Conservation (phyloP, 2,888 invertebrate genomes). For the Lumbricus terrestris region DNA sequence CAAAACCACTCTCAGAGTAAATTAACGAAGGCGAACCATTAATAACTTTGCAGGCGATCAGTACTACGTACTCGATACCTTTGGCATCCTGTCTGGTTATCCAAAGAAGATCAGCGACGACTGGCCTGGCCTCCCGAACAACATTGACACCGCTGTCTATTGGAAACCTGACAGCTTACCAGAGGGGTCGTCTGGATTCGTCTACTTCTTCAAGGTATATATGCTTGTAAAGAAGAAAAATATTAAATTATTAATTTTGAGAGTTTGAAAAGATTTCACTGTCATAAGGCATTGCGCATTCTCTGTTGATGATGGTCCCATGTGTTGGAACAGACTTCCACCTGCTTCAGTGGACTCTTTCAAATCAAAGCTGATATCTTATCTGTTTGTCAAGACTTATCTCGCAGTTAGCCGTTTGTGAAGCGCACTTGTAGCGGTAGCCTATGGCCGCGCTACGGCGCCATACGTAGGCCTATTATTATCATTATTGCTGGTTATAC, state of each 20-base stretch:
- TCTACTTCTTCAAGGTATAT: slow-evolving; percentile 3
- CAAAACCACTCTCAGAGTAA: background rate
- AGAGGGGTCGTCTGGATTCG: background rate
- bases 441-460: no score
- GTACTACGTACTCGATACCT: background rate
- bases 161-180: background rate
- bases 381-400: no score
- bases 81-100: slow-evolving; percentile 3
- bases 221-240: background rate
- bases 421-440: no score
- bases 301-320: no score
- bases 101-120: slow-evolving; percentile 5
- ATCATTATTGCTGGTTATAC: no score
- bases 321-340: no score
- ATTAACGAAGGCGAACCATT: background rate
- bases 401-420: no score
- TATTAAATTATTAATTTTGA: background rate
- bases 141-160: slow-evolving; percentile 12
- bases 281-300: no score
- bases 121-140: slow-evolving; percentile 13
- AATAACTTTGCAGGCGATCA: background rate
- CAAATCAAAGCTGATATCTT: no score
- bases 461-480: no score
- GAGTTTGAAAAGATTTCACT: background rate
- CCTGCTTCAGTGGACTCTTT: no score